phyloP scores from a whole-genome alignment of 2,888 invertebrate genomes.

The Drosophila histrio region DNA sequence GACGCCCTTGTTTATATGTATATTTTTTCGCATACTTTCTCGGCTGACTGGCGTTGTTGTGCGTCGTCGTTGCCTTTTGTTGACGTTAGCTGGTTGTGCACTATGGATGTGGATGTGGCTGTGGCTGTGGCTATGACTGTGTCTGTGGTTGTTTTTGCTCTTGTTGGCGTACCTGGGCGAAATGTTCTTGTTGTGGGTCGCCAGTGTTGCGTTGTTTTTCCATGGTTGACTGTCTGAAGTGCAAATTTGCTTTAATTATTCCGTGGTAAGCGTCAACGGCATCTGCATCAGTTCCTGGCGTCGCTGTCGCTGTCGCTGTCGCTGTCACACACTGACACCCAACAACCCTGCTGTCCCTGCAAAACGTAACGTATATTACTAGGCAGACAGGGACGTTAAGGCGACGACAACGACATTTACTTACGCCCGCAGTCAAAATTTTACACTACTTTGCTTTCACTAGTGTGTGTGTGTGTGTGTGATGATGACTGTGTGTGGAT shows the following conservation, averaged over 20 bases:
- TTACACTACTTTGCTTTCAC: slow-evolving; percentile 22
- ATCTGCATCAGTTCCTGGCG: slow-evolving; percentile 53
- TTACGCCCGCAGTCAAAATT: slow-evolving; percentile 52
- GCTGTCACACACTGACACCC: slow-evolving; percentile 27
- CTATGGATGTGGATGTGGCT: slow-evolving; percentile 40
- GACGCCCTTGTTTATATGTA: no score
- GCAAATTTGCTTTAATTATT: slow-evolving; percentile 83
- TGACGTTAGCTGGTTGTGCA: slow-evolving; percentile 51
- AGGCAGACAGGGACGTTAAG: slow-evolving; percentile 24
- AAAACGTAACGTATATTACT: slow-evolving; percentile 10
- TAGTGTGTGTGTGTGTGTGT: slow-evolving; percentile 6
- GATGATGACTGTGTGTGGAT: slow-evolving; percentile 8
- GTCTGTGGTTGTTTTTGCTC: slow-evolving; percentile 22
- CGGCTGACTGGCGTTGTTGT: slow-evolving; percentile 64
- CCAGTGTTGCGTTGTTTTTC: slow-evolving; percentile 66
- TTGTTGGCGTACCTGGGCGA: slow-evolving; percentile 41
- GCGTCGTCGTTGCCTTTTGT: slow-evolving; percentile 58
- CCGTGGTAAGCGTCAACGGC: slow-evolving; percentile 64
- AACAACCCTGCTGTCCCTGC: background rate
- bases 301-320: background rate
- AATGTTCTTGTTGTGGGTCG: slow-evolving; percentile 66
- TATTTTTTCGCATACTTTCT: slow-evolving; percentile 62
- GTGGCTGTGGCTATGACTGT: slow-evolving; percentile 35
- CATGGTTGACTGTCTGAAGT: slow-evolving; percentile 80
- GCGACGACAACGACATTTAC: slow-evolving; percentile 65